Conservation (phyloP, 2,113 vertebrate genomes). For the Lagopus muta region DNA sequence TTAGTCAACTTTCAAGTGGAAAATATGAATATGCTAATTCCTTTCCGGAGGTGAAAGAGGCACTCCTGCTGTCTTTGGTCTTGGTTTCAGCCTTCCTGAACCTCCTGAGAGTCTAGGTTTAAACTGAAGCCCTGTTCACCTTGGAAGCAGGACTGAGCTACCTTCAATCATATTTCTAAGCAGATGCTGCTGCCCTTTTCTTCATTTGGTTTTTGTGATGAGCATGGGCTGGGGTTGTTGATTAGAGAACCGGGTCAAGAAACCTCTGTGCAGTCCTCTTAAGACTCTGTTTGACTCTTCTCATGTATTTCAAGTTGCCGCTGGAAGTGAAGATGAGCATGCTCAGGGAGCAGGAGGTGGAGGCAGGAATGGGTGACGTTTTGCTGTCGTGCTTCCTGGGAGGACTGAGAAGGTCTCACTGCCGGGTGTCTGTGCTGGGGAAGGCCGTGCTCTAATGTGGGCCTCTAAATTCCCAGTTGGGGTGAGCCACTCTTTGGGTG, state of each 20-base stretch:
- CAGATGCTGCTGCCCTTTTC: neutral
- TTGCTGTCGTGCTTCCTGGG: neutral
- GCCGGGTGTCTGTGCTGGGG: neutral
- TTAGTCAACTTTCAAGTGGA: slow-evolving; percentile 24
- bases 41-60: neutral
- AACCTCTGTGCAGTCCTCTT: neutral
- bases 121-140: neutral
- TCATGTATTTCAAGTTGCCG: neutral
- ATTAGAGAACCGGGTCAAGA: neutral
- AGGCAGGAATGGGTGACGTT: neutral
- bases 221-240: neutral
- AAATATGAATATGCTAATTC: slow-evolving; percentile 13
- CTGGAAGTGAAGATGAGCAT: neutral
- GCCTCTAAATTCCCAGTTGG: neutral
- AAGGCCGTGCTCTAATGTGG: accelerated
- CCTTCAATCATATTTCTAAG: neutral
- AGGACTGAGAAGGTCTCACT: neutral
- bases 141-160: neutral
- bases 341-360: neutral
- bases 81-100: slow-evolving; percentile 22
- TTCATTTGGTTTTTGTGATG: neutral
- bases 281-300: neutral
- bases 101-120: neutral
- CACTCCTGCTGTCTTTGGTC: slow-evolving; percentile 6
- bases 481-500: neutral